phyloP scores from a whole-genome alignment of 2,888 invertebrate genomes.

The Apocheima hispidaria region DNA sequence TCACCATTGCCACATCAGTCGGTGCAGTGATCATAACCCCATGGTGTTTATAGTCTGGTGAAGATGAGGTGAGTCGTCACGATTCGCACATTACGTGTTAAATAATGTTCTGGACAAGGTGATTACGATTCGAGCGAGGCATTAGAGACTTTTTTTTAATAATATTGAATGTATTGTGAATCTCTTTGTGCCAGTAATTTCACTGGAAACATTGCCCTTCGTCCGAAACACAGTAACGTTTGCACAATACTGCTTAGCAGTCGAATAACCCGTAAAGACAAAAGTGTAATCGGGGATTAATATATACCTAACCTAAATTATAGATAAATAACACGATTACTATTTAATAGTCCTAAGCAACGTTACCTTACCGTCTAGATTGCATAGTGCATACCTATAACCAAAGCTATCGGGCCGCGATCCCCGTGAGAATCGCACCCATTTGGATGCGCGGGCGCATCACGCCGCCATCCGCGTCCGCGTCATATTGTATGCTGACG shows the following conservation, averaged over 20 bases:
- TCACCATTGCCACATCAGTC: constrained; percentile 52
- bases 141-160: constrained; percentile 3
- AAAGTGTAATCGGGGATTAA: too few relatives aligned
- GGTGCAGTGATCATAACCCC: constrained; percentile 54
- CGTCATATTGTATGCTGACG: constrained; percentile 63
- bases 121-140: constrained; percentile 13
- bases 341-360: background rate
- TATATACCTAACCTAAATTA: background rate
- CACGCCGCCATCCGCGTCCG: constrained; percentile 53
- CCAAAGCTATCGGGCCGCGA: constrained; percentile 20
- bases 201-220: too few relatives aligned
- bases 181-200: too few relatives aligned
- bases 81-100: constrained; percentile 37
- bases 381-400: background rate
- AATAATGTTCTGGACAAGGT: constrained; percentile 22
- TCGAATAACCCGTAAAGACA: too few relatives aligned
- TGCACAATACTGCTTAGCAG: too few relatives aligned
- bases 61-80: constrained; percentile 46
- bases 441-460: constrained; percentile 60
- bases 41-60: constrained; percentile 51
- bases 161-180: too few relatives aligned
- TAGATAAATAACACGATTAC: background rate
- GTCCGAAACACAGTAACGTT: too few relatives aligned
- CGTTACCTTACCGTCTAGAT: constrained; percentile 21
- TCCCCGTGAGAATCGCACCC: constrained; percentile 68